Evolutionary conservation across 1,140 invertebrate species (phyloP), one percentile per base, ranked within the genome.

Genomic region (Anastrepha ludens): DNA sequence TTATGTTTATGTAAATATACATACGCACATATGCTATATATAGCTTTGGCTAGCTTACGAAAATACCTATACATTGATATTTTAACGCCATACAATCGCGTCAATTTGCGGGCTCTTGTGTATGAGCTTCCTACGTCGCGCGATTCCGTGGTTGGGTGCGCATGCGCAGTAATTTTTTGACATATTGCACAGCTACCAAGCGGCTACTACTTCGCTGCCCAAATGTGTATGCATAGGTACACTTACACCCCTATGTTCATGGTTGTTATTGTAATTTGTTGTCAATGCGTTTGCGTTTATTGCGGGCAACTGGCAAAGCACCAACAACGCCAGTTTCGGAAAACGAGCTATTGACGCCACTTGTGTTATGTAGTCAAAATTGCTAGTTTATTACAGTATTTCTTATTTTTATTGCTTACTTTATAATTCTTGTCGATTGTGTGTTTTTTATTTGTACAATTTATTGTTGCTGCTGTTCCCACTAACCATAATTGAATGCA

Each of bases 361-460:
- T 81, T 81, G 47, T 58, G 74, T 81, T 81, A 29, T 29, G 29
- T 29, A 17, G 44, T 50, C 47, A 55, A 81, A 81, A 58, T 58
- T 8, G 74, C 47, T 55, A 81, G 74, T 81, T 81, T 81, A 81
- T 81, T 81, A 47, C 74, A 17, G 50, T 81, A 81, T 81, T 58
- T 81, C 50, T 81, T 81, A 58, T 47, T 81, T 44, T 81, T 81
- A 81, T 81, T 81, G 74, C 74, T 58, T 81, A 81, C 74, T 81
- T 55, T 55, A 41, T 81, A 81, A 55, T 81, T 81, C 55, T 15
- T 41, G 74, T 6, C 9, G 17, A 6, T 58, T 67, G 64, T 11
- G 7, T 5, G 29, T 39, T 67, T 62, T 62, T 62, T 62, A 62
- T 62, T 62, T 8, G 8, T 62, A 62, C 60, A 62, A 67, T 67